phyloP scores from a whole-genome alignment of 1,140 invertebrate species.

The Pachypeltis micranthus region DNA sequence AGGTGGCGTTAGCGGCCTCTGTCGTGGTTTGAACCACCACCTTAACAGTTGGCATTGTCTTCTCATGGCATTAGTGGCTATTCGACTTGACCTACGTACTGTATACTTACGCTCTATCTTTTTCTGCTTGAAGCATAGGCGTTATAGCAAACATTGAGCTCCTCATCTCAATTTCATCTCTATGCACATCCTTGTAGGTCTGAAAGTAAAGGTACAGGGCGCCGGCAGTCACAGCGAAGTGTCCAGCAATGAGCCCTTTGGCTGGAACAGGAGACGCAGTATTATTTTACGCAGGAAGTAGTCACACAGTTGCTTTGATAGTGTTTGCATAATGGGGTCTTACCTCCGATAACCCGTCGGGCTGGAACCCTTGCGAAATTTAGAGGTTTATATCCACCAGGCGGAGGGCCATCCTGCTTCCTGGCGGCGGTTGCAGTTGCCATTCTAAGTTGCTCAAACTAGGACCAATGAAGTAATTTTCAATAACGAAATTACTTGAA shows the following conservation, averaged over 20 bases:
- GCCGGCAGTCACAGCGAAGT: conserved; percentile 44
- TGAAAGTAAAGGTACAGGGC: conserved; percentile 46
- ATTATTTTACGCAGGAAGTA: neutral
- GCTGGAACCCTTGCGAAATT: conserved; percentile 56
- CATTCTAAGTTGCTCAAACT: too few species aligned
- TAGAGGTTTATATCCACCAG: conserved; percentile 66
- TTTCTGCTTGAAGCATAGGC: conserved; percentile 66
- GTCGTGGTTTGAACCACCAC: too few species aligned
- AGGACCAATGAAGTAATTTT: too few species aligned
- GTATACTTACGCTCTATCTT: conserved; percentile 43
- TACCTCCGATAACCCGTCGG: conserved; percentile 51
- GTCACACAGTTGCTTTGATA: neutral
- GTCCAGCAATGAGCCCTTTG: conserved; percentile 44
- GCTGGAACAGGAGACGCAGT: too few species aligned
- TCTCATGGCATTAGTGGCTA: too few species aligned
- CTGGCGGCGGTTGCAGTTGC: conserved; percentile 14
- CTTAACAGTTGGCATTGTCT: too few species aligned
- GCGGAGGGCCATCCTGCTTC: conserved; percentile 72
- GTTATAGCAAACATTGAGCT: conserved; percentile 59
- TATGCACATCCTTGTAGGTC: conserved; percentile 39
- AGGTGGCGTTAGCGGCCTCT: too few species aligned
- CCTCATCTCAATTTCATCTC: conserved; percentile 54
- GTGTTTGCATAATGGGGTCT: too few species aligned
- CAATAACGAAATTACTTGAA: too few species aligned
- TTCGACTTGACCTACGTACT: too few species aligned